Evolutionary conservation across 2,888 invertebrate species (phyloP).

Genomic region (Synergus laeviventris): DNA sequence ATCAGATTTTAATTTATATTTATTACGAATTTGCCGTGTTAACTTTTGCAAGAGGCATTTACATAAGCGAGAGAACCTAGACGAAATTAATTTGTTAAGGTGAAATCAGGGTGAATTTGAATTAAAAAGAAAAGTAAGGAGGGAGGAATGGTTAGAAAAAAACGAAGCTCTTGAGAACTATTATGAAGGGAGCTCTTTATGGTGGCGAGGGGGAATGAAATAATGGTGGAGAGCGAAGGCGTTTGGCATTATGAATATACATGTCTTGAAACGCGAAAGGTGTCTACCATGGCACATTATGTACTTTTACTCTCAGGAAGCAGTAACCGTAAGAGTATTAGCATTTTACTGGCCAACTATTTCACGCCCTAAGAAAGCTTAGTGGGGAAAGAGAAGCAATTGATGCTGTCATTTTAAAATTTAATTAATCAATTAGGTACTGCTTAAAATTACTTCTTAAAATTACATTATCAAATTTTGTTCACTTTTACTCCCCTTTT

Average conservation of each 20-base stretch:
- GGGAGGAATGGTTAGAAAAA: neutral
- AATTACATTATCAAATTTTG: too few species aligned
- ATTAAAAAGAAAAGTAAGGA: neutral
- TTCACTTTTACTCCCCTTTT: too few species aligned
- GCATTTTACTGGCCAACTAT: slow-evolving; percentile 48
- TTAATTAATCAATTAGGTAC: too few species aligned
- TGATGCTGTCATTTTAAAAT: too few species aligned
- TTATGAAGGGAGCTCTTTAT: slow-evolving; percentile 13
- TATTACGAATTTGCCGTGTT: too few species aligned
- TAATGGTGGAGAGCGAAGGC: slow-evolving; percentile 37
- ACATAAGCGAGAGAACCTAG: neutral
- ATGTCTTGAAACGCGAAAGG: slow-evolving; percentile 52
- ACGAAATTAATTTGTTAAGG: neutral
- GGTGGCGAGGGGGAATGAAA: slow-evolving; percentile 1
- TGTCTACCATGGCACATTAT: slow-evolving; percentile 34
- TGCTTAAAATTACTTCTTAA: too few species aligned
- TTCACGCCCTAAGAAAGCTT: slow-evolving; percentile 28
- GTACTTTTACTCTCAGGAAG: slow-evolving; percentile 42
- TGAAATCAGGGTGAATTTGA: neutral
- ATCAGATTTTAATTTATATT: too few species aligned
- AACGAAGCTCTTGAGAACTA: neutral
- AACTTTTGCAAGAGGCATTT: too few species aligned
- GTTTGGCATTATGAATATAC: slow-evolving; percentile 61
- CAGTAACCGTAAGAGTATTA: slow-evolving; percentile 45
- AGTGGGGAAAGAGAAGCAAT: neutral